Base-by-base conservation (phyloP, 2,888 invertebrate genomes). In the Andrena minutula region DNA sequence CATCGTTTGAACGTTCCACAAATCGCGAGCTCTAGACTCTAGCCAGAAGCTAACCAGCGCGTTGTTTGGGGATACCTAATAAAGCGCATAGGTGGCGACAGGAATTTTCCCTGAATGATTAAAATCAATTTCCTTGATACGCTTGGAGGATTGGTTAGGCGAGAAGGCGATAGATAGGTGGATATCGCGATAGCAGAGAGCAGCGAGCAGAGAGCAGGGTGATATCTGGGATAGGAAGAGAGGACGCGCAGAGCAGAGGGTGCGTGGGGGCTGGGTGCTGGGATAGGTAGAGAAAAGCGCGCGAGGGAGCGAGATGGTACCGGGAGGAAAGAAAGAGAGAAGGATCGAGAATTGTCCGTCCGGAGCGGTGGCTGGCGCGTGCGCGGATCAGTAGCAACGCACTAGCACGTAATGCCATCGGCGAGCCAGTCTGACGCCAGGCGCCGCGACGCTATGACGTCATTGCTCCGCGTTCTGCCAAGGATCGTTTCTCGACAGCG, bases 381-480 rank as follows among this genome's bases (percentile, higher is more conserved):
- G 88, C 88, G 88, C 88, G 28, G 35, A 23, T 74, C 68, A 64
- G 49, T 73, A 53, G 79, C 69, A 71, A 79, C 80, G 82, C 85
- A 82, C 82, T 65, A 75, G 76, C 79, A 77, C 79, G 79, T 86
- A 83, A 86, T 75, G 75, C 74, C 82, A 70, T 77, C 86, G 80
- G 71, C 82, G 87, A 91, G 90, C 89, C 92, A 94, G 93, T 94
- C 92, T 92, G 93, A 93, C 93, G 93, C 93, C 92, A 92, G 92
- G 91, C 92, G 92, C 93, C 93, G 93, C 91, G 89, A 91, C 91
- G 92, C 89, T 90, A 93, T 92, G 93, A 93, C 92, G 92, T 92
- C 91, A 92, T 87, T 86, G 89, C 84, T 87, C 87, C 90, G 90
- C 86, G 89, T 87, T 87, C 79, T 77, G 53, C 75, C 79, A 75